Conservation (phyloP, 2,113 vertebrate species). For the Aspidoscelis tigris region DNA sequence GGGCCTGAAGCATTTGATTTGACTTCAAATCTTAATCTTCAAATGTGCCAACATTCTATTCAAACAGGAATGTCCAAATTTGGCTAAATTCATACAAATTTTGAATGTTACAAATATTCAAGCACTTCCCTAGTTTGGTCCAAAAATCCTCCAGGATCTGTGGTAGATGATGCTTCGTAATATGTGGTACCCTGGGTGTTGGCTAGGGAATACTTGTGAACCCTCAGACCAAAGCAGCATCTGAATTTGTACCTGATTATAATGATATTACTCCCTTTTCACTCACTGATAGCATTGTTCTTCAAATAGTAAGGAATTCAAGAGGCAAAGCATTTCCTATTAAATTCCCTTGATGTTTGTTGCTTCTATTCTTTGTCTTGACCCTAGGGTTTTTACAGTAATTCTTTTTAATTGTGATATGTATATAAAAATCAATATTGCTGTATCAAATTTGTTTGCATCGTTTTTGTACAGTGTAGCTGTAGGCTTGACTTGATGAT, state of each 20-base stretch:
- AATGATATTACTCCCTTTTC: not conserved
- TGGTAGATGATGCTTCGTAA: too few species aligned
- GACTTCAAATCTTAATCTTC: too few species aligned
- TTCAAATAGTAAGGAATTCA: conserved; percentile 27
- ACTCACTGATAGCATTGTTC: not conserved
- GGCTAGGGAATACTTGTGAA: too few species aligned
- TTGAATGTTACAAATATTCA: too few species aligned
- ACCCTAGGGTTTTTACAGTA: conserved; percentile 23
- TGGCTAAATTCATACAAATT: too few species aligned
- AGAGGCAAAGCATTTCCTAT: not conserved
- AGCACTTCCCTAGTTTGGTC: too few species aligned
- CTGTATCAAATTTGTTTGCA: conserved; percentile 22
- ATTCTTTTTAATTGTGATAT: conserved; percentile 41
- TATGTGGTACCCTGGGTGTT: not conserved
- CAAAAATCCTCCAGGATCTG: too few species aligned
- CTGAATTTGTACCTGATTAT: not conserved
- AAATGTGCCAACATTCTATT: too few species aligned
- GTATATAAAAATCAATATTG: conserved; percentile 22
- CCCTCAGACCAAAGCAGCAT: not conserved
- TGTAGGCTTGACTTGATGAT: not conserved
- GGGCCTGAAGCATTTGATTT: too few species aligned
- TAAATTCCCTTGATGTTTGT: conserved; percentile 42
- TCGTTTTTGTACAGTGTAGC: not conserved
- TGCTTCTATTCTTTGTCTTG: not conserved
- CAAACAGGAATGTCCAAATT: too few species aligned